Conservation (phyloP, 2,797 vertebrate genomes). For the Bovichtus variegatus region DNA sequence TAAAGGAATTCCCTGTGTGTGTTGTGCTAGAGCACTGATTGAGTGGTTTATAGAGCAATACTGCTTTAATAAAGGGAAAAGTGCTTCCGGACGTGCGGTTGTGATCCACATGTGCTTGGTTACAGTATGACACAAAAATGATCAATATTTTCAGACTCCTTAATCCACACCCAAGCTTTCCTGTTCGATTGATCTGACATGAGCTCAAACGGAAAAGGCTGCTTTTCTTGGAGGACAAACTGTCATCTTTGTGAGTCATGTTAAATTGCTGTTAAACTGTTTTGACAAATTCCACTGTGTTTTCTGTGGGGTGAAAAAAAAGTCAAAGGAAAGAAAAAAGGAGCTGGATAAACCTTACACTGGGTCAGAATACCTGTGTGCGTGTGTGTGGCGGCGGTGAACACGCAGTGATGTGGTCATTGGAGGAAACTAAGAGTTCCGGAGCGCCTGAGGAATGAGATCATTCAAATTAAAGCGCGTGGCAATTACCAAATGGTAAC, state of each 20-base stretch:
- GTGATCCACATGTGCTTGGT: constrained; percentile 56
- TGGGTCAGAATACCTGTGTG: constrained; percentile 31
- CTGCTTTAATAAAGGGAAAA: constrained; percentile 57
- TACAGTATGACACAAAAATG: constrained; percentile 53
- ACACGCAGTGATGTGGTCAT: constrained; percentile 67
- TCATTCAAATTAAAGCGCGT: constrained; percentile 75
- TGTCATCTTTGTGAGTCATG: constrained; percentile 46
- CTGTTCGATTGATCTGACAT: constrained; percentile 51
- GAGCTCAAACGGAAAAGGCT: constrained; percentile 51
- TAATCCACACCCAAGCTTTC: constrained; percentile 54
- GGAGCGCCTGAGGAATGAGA: constrained; percentile 73
- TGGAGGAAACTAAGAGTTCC: constrained; percentile 69
- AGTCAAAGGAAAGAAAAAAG: neutral
- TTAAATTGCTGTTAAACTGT: constrained; percentile 26
- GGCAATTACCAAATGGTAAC: constrained; percentile 71
- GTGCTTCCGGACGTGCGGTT: constrained; percentile 53
- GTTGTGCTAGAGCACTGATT: constrained; percentile 34
- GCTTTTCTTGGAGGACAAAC: constrained; percentile 65
- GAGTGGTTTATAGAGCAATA: constrained; percentile 55
- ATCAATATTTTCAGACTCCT: constrained; percentile 56
- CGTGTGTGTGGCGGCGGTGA: constrained; percentile 45
- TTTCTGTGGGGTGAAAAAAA: constrained; percentile 15
- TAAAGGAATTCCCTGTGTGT: constrained; percentile 54
- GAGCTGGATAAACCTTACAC: constrained; percentile 36
- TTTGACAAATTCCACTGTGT: constrained; percentile 6